Percentiles rank a stretch among this genome's conserved stretches.
phyloP scores from a whole-genome alignment of 2,888 invertebrate species.

The Epinotia ramella region DNA sequence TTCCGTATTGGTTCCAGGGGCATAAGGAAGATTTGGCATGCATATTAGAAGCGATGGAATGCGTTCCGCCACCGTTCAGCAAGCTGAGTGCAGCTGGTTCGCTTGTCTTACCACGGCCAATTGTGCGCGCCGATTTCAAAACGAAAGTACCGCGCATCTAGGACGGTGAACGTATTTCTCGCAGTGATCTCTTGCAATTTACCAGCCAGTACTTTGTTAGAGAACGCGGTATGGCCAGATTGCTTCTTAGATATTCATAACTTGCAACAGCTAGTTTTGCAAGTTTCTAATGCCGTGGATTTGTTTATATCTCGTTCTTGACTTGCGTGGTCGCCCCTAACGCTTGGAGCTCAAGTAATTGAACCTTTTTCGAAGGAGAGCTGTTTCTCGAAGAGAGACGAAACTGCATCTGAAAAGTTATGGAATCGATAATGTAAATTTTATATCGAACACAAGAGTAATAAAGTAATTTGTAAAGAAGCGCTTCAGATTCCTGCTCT shows the following conservation, averaged over 20 bases:
- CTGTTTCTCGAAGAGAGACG: neutral
- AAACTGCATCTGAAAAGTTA: slow-evolving; percentile 10
- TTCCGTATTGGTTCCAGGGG: slow-evolving; percentile 32
- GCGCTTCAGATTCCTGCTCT: slow-evolving; percentile 18
- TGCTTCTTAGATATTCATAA: slow-evolving; percentile 74
- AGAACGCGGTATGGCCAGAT: slow-evolving; percentile 75
- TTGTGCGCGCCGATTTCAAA: slow-evolving; percentile 85
- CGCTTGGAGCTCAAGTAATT: slow-evolving; percentile 15
- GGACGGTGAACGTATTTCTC: slow-evolving; percentile 85
- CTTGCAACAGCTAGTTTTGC: slow-evolving; percentile 69
- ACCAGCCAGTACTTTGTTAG: slow-evolving; percentile 73
- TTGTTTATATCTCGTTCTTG: slow-evolving; percentile 53
- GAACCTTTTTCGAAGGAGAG: neutral
- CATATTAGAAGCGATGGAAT: slow-evolving; percentile 65
- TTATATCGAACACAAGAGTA: slow-evolving; percentile 14
- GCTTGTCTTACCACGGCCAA: slow-evolving; percentile 82
- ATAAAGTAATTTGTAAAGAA: slow-evolving; percentile 20
- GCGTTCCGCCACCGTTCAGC: slow-evolving; percentile 66
- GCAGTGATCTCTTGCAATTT: slow-evolving; percentile 82
- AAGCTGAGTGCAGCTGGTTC: slow-evolving; percentile 61
- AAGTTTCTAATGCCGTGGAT: slow-evolving; percentile 70
- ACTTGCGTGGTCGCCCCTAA: slow-evolving; percentile 25
- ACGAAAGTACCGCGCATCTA: slow-evolving; percentile 85
- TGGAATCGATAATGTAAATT: slow-evolving; percentile 1
- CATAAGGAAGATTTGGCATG: slow-evolving; percentile 49